Evolutionary conservation across 2,113 vertebrate genomes (phyloP).

Genomic region (Sinocyclocheilus rhinocerous): DNA sequence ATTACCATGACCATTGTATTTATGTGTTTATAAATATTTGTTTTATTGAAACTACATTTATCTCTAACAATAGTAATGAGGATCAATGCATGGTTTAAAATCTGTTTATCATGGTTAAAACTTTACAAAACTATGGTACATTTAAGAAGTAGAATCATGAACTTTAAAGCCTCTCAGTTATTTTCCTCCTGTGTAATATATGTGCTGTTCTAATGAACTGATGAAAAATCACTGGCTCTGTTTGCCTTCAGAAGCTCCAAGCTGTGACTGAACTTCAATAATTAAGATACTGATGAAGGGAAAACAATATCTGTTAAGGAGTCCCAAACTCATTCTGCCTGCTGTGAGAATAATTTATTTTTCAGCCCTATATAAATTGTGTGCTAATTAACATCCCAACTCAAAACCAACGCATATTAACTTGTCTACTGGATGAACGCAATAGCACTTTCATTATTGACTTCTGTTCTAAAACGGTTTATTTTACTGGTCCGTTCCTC

Average conservation of each 20-base stretch:
- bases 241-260: conserved; percentile 12
- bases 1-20: too few relatives aligned
- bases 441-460: background rate
- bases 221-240: conserved; percentile 12
- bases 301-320: background rate
- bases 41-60: too few relatives aligned
- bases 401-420: conserved; percentile 26
- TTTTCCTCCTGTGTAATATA: background rate
- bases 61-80: background rate
- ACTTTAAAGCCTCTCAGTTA: background rate
- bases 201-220: background rate
- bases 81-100: background rate
- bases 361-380: conserved; percentile 3
- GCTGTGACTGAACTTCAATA: conserved; percentile 18
- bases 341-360: conserved; percentile 14
- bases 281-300: conserved; percentile 6
- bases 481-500: background rate
- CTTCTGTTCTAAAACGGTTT: background rate
- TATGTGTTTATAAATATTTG: too few relatives aligned
- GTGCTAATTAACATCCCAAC: background rate
- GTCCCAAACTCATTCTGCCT: background rate
- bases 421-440: background rate
- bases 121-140: background rate
- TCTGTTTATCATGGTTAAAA: background rate
- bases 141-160: background rate